Evolutionary conservation across 2,888 invertebrate genomes (phyloP), one percentile per base, ranked within the genome.

Genomic region (Rutpela maculata): DNA sequence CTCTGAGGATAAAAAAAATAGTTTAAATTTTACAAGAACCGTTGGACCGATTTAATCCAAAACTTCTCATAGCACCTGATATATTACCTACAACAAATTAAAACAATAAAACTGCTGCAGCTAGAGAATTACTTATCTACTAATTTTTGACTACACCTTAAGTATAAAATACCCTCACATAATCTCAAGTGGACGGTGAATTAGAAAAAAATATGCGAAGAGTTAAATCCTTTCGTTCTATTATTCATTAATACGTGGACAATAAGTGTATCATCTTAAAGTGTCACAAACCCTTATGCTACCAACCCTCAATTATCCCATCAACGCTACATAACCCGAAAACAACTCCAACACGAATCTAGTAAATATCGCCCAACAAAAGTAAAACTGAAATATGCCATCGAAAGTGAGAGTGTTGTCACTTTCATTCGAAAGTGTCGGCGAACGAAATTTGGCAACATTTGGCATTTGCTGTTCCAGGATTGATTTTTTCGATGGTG

Each of bases 401-500:
- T 73, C 43, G 68, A 66, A 78, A 79, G 65, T 65, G 73, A 78
- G 77, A 79, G 63, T 78, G 75, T 68, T 80, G 78, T 79, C 81
- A 80, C 77, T 81, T 79, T 79, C 78, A 78, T 66, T 68, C 73
- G 76, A 74, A 73, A 80, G 74, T 79, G 76, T 74, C 65, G 63
- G 75, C 19, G 72, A 73, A 77, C 69, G 81, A 88, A 88, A 88
- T 89, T 88, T 89, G 89, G 89, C 89, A 89, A 88, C 89, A 88
- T 89, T 89, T 88, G 88, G 88, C 88, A 88, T 89, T 89, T 88
- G 87, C 86, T 82, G 84, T 84, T 81, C 81, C 82, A 76, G 86
- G 88, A 89, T 89, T 89, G 89, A 89, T 89, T 89, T 89, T 89
- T 89, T 89, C 88, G 84, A 80, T 77, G 81, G 80, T 82, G 83